Evolutionary conservation across 2,797 vertebrate genomes (phyloP).

Genomic region (Cynopterus sphinx): DNA sequence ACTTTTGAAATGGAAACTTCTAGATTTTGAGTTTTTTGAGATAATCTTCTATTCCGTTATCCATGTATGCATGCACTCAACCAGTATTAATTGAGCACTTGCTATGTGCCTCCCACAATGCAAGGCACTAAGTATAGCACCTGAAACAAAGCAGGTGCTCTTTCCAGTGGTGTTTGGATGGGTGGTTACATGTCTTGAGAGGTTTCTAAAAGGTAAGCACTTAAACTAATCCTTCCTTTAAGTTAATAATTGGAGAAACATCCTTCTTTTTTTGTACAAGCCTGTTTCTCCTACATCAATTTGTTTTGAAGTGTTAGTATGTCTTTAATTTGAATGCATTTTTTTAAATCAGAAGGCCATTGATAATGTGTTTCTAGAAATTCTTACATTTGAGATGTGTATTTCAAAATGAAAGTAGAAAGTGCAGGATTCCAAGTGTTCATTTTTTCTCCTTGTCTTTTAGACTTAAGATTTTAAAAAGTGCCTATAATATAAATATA

Average conservation of each 20-base stretch:
- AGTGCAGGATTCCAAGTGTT: neutral
- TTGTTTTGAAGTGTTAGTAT: neutral
- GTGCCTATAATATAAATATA: neutral
- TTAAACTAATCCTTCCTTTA: neutral
- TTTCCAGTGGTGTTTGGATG: neutral
- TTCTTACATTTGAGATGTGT: neutral
- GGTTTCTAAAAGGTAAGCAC: neutral
- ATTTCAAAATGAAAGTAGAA: slow-evolving; percentile 41
- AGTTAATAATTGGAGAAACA: neutral
- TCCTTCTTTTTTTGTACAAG: neutral
- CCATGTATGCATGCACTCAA: neutral
- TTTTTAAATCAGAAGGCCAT: neutral
- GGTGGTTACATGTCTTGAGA: neutral
- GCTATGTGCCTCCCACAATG: too few species aligned
- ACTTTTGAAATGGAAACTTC: neutral
- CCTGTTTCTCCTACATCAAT: neutral
- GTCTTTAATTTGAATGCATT: neutral
- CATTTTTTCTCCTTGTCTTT: neutral
- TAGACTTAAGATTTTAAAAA: neutral
- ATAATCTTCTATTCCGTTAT: neutral
- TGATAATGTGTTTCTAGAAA: neutral
- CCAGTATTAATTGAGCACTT: neutral
- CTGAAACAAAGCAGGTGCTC: neutral
- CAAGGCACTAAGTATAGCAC: neutral
- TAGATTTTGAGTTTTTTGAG: neutral